These are phyloP conservation scores for Desmodus rotundus DNA, from an alignment of 2,113 vertebrate genomes.

Conservation along the genomic window DNA sequence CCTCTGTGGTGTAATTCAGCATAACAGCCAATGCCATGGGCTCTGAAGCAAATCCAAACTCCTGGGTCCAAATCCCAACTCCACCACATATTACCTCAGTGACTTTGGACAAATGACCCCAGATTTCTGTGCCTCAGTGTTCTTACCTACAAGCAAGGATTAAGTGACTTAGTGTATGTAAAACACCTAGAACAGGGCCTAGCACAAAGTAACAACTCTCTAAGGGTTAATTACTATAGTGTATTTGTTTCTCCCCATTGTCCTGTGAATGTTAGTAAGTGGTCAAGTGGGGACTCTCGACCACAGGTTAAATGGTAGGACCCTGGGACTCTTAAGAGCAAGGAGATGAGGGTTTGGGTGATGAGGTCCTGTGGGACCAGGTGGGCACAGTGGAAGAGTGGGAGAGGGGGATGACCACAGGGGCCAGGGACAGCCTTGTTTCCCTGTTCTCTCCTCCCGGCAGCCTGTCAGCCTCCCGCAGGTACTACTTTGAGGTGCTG, in stretches of 20 bases:
- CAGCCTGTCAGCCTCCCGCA: constrained; percentile 85
- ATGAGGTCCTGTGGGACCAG: not conserved
- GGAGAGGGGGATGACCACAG: not conserved
- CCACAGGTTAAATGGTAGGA: too few species aligned
- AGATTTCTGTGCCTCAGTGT: not conserved
- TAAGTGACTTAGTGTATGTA: not conserved
- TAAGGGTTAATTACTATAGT: too few species aligned
- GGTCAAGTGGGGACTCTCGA: not conserved
- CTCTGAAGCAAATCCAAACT: not conserved
- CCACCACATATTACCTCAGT: not conserved
- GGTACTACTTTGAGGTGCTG: constrained; percentile 95
- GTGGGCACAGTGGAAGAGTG: not conserved
- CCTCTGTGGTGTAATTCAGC: not conserved
- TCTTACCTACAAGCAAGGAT: not conserved
- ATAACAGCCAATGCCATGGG: fast-evolving
- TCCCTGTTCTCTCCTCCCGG: not conserved
- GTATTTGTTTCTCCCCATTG: not conserved
- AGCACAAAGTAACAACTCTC: fast-evolving
- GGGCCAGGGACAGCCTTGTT: not conserved
- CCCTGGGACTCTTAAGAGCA: not conserved
- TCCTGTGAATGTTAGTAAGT: not conserved
- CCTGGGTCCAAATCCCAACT: not conserved
- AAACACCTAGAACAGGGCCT: not conserved
- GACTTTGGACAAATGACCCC: not conserved
- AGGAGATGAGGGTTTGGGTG: not conserved